Conservation (phyloP, 2,888 invertebrate genomes). For the Microchrysa polita region DNA sequence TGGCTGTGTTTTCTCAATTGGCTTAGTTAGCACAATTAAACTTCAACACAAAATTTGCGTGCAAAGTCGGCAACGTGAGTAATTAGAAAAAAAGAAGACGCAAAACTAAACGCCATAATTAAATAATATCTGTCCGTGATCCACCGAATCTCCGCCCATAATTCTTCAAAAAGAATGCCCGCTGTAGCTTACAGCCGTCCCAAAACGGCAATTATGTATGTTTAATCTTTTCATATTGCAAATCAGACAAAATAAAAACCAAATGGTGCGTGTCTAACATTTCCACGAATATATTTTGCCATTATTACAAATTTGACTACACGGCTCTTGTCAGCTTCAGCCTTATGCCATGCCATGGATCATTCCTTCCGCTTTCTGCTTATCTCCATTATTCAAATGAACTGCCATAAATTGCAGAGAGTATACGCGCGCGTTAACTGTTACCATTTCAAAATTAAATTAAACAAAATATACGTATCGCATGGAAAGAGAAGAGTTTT, state of each 20-base stretch:
- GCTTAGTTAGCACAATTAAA: too few relatives aligned
- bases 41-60: too few relatives aligned
- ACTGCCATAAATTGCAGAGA: constrained; percentile 34
- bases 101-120: too few relatives aligned
- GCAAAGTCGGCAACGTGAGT: too few relatives aligned
- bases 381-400: constrained; percentile 41
- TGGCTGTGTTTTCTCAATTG: too few relatives aligned
- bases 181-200: too few relatives aligned
- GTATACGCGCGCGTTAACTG: constrained; percentile 39
- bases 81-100: too few relatives aligned
- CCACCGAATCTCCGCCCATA: too few relatives aligned
- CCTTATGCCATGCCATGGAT: too few relatives aligned
- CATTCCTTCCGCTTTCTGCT: background rate
- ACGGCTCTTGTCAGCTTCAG: background rate
- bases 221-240: constrained; percentile 8
- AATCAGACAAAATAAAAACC: constrained; percentile 18
- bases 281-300: background rate
- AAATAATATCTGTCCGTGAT: too few relatives aligned
- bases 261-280: constrained; percentile 12
- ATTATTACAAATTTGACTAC: background rate
- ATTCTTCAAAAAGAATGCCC: too few relatives aligned
- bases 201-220: background rate
- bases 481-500: background rate
- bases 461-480: constrained; percentile 17
- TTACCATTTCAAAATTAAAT: constrained; percentile 41